Conservation (phyloP, 2,797 vertebrate genomes). For the Platyrinchus mystaceus region DNA sequence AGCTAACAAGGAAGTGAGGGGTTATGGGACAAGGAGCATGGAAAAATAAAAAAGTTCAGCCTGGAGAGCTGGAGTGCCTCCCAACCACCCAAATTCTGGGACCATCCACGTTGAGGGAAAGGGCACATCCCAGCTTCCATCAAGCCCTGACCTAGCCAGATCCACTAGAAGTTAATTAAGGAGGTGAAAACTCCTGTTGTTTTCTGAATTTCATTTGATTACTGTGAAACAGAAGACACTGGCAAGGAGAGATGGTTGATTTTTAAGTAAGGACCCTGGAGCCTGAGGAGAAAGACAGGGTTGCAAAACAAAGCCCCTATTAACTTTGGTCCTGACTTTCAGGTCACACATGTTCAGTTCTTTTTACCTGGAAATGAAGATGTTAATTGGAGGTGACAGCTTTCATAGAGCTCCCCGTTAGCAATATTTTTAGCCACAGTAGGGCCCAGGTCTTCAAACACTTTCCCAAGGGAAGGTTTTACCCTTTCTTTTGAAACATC, state of each 20-base stretch:
- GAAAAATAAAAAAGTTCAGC: not conserved
- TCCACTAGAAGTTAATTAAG: not conserved
- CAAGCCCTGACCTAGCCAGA: not conserved
- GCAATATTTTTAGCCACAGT: conserved; percentile 35
- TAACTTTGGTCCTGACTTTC: conserved; percentile 42
- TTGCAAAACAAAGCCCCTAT: conserved; percentile 17
- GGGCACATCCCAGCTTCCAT: not conserved
- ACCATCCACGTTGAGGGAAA: fast-evolving
- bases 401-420: conserved; percentile 34
- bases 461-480: conserved; percentile 48
- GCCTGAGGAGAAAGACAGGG: not conserved
- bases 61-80: not conserved
- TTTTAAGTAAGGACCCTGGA: not conserved
- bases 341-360: not conserved
- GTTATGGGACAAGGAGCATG: not conserved
- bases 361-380: conserved; percentile 67
- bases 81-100: not conserved
- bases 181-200: conserved; percentile 12
- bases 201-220: not conserved
- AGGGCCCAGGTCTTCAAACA: conserved; percentile 15
- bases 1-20: not conserved
- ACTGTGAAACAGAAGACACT: conserved; percentile 25
- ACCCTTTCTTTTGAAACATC: conserved; percentile 47
- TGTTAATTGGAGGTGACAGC: conserved; percentile 45
- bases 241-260: not conserved